Base-by-base conservation (phyloP, 2,888 invertebrate species). In the Protodeltote pygarga region DNA sequence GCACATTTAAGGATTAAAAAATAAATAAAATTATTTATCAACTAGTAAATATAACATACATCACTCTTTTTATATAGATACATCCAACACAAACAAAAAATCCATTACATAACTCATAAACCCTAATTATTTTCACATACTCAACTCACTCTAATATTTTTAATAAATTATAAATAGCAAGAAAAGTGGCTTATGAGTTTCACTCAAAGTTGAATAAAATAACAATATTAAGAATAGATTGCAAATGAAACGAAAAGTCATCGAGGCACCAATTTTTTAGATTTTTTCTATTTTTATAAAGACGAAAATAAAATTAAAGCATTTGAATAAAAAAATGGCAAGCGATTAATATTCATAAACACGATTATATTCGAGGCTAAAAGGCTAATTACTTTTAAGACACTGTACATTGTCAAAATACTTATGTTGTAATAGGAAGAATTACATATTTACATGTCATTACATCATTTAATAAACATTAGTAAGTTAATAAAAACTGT, bases 111-210 rank as follows among this genome's bases (percentile, higher is more conserved):
- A 54, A 40, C 46, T 54, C 48, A 46, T 37, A 38, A 44, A 38
- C 48, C 24, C 27, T 58, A 58, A 57, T 45, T 46, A 53, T 39
- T 50, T 51, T 64, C 54, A 52, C 54, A 58, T 66, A 60, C 46
- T 59, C 59, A 64, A 66, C 61, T 66, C 60, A 50, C 53, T 64
- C 61, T 64, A 51, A 34, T 52, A 54, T 70, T 44, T 65, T 69
- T 46, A 81, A 85, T 86, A 81, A 86, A 84, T 83, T 78, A 86
- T 72, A 79, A 77, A 75, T 77, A 82, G 83, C 86, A 87, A 87
- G 83, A 81, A 65, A 76, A 76, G 73, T 76, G 87, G 86, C 85
- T 71, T 42, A 52, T 81, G 90, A 90, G 90, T 90, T 88, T 83
- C 72, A 90, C 90, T 90, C 90, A 84, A 80, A 75, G 53, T 37